Percentiles rank a stretch among this genome's conserved stretches.
phyloP scores from a whole-genome alignment of 2,113 vertebrate species.

The Ginglymostoma cirratum region DNA sequence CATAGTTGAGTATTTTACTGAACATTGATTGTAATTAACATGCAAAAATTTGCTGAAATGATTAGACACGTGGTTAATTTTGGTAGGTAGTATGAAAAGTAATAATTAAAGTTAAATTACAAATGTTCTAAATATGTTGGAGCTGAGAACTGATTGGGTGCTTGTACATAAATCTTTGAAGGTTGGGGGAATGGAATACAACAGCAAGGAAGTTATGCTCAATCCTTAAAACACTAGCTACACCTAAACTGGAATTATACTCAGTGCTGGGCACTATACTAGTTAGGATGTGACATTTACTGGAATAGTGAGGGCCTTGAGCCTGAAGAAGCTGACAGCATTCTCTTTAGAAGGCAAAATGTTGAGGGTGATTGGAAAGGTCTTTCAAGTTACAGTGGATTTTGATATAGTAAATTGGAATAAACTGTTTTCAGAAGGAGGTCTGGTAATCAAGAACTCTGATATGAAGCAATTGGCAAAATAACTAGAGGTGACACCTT shows the following conservation, averaged over 20 bases:
- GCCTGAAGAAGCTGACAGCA: neutral
- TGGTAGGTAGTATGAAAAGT: neutral
- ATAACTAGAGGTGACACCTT: neutral
- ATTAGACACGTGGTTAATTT: neutral
- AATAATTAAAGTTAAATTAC: neutral
- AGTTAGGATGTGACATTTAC: neutral
- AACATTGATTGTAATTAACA: neutral
- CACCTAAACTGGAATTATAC: neutral
- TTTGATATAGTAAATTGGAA: neutral
- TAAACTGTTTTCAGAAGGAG: neutral
- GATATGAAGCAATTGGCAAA: neutral
- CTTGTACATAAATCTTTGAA: neutral
- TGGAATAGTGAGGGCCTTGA: neutral
- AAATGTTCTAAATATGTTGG: neutral
- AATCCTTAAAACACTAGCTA: too few relatives aligned
- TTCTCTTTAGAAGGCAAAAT: neutral
- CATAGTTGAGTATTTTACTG: neutral
- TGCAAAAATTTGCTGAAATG: neutral
- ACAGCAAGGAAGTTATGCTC: too few relatives aligned
- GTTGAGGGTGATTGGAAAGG: neutral
- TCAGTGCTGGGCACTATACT: neutral
- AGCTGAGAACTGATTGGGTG: neutral
- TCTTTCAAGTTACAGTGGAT: neutral
- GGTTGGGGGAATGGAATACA: neutral
- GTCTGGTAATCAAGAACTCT: neutral